Conservation (phyloP, 30 jellyfish, hydroid and myxozoan species). For the Catostylus mosaicus region DNA sequence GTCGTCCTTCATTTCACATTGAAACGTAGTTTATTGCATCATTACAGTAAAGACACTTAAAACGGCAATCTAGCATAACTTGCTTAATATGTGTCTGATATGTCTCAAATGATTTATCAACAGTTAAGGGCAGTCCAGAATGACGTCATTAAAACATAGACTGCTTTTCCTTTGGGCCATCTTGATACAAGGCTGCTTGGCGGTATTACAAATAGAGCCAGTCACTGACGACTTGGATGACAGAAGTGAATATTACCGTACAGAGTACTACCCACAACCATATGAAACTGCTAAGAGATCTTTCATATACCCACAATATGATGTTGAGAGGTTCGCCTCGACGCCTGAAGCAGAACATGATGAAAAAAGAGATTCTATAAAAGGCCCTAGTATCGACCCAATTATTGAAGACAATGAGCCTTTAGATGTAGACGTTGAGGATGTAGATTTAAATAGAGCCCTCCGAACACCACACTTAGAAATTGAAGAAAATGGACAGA, state of each 20-base stretch:
- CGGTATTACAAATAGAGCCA: conserved; percentile 16
- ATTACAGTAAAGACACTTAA: too few species aligned
- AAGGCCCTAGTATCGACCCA: conserved; percentile 96
- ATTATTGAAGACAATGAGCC: conserved; percentile 64
- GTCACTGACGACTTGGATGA: conserved; percentile 60
- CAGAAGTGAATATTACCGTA: conserved; percentile 6
- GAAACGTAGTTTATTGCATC: too few species aligned
- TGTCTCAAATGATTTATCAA: background rate
- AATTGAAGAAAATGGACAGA: conserved; percentile 33
- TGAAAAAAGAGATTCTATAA: conserved; percentile 58
- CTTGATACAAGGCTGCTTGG: conserved; percentile 3
- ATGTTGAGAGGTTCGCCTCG: conserved; percentile 41
- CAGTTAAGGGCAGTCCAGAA: background rate
- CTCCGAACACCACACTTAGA: conserved; percentile 34
- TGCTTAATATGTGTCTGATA: too few species aligned
- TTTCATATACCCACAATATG: conserved; percentile 53
- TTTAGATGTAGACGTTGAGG: conserved; percentile 19
- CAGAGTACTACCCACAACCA: conserved; percentile 14
- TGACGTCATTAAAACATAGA: conserved; percentile 5
- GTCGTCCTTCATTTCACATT: too few species aligned
- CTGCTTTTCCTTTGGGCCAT: conserved; percentile 1
- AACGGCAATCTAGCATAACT: too few species aligned
- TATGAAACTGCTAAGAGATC: conserved; percentile 57
- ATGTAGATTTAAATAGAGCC: conserved; percentile 10
- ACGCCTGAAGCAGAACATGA: conserved; percentile 55